Percentiles rank a stretch among this genome's conserved stretches.
Conservation (phyloP, 1,140 invertebrate species). For the Lepidurus packardi region DNA sequence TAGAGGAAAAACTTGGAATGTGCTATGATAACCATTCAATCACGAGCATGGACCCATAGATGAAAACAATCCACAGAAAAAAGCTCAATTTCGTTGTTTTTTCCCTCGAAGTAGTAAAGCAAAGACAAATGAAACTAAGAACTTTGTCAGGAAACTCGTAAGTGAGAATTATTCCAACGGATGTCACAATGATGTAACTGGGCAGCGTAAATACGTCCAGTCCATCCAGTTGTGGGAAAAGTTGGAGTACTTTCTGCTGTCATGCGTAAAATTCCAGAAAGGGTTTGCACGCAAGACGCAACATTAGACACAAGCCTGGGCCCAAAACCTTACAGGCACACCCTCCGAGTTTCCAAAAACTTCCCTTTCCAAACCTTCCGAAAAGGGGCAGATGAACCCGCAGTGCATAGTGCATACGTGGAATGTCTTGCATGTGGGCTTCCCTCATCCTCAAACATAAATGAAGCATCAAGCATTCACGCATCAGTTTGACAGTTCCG, state of each 20-base stretch:
- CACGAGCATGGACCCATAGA: neutral
- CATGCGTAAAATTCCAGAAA: conserved; percentile 1
- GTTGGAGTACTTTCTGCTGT: neutral
- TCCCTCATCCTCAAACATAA: no score
- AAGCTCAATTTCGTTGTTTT: neutral
- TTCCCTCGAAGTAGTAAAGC: neutral
- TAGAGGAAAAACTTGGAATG: neutral
- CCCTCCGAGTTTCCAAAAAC: neutral
- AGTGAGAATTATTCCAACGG: neutral
- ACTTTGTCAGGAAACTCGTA: neutral
- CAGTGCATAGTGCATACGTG: no score
- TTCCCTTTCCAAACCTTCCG: conserved; percentile 4
- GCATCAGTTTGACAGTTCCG: no score
- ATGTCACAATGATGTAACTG: neutral
- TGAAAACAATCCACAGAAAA: neutral
- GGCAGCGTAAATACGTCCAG: conserved; percentile 5
- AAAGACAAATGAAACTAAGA: neutral
- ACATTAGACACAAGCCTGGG: neutral
- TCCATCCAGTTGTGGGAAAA: neutral
- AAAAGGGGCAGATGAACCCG: neutral
- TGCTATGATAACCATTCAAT: neutral
- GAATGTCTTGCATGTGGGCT: no score
- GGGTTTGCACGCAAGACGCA: conserved; percentile 17
- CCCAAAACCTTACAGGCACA: neutral
- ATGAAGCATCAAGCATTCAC: no score